Percentiles rank a stretch among this genome's conserved stretches.
These are phyloP conservation scores for Carollia perspicillata DNA, from an alignment of 2,113 vertebrate genomes.

Conservation along the genomic window DNA sequence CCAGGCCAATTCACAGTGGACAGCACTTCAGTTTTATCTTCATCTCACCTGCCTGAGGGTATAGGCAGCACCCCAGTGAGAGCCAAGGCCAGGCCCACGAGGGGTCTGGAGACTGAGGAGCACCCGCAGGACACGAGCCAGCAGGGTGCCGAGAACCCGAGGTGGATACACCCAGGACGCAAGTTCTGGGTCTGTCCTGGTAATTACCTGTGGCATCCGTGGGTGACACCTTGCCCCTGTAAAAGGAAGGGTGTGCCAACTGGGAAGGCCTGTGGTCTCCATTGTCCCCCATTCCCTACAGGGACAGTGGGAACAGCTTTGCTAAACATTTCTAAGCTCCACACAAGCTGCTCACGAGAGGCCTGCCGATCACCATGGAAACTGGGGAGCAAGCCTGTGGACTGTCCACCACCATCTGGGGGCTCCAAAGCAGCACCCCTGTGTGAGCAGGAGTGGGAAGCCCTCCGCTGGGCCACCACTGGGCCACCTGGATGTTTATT, in stretches of 20 bases:
- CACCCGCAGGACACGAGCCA: too few relatives aligned
- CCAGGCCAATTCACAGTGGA: too few relatives aligned
- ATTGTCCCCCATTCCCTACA: rapidly evolving
- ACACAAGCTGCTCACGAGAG: not conserved
- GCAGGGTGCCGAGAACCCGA: too few relatives aligned
- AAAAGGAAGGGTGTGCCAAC: rapidly evolving
- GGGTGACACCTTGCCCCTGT: not conserved
- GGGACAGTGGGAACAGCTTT: not conserved
- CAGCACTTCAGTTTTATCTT: too few relatives aligned
- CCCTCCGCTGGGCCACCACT: rapidly evolving
- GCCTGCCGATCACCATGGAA: rapidly evolving
- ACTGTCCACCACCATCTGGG: rapidly evolving
- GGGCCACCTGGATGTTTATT: rapidly evolving
- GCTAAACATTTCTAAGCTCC: not conserved
- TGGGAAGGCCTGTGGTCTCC: too few relatives aligned
- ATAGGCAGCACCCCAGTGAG: too few relatives aligned
- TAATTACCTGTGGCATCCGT: rapidly evolving
- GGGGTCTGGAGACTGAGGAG: too few relatives aligned
- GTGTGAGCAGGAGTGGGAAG: rapidly evolving
- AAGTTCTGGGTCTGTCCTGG: not conserved
- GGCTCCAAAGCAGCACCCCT: not conserved
- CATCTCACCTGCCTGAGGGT: too few relatives aligned
- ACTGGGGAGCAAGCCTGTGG: not conserved
- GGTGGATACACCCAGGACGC: not conserved
- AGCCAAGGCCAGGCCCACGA: not conserved